phyloP scores from a whole-genome alignment of 2,888 invertebrate genomes.

The Bugula neritina region DNA sequence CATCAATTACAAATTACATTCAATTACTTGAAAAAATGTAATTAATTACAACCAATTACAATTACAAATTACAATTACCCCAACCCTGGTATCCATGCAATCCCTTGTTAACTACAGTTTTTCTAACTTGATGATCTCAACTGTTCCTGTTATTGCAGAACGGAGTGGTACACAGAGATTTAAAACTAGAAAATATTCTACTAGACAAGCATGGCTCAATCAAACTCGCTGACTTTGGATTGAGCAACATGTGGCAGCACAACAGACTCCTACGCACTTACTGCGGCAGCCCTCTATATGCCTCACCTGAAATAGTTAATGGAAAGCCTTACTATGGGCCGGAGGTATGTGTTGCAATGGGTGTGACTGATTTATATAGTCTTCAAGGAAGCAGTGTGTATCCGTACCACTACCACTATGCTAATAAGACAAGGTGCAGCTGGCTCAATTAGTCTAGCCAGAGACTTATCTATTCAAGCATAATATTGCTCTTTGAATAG shows the following conservation, averaged over 20 bases:
- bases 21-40: too few relatives aligned
- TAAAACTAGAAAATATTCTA: constrained; percentile 90
- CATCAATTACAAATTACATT: too few relatives aligned
- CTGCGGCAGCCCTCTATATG: constrained; percentile 92
- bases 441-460: too few relatives aligned
- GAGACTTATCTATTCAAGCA: too few relatives aligned
- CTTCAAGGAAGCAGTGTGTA: background rate
- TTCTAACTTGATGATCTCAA: background rate
- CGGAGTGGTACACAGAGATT: constrained; percentile 91
- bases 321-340: constrained; percentile 95
- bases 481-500: too few relatives aligned
- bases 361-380: background rate
- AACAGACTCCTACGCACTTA: constrained; percentile 80
- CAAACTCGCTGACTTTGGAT: constrained; percentile 96
- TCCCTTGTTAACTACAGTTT: too few relatives aligned
- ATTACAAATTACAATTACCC: too few relatives aligned
- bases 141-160: constrained; percentile 58
- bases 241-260: constrained; percentile 92
- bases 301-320: constrained; percentile 94
- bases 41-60: too few relatives aligned
- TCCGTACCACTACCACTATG: background rate
- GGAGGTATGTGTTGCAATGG: constrained; percentile 62
- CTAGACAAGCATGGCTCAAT: constrained; percentile 88
- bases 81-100: too few relatives aligned
- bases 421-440: too few relatives aligned